Evolutionary conservation across 2,113 vertebrate genomes (phyloP), one percentile per base, ranked within the genome.

Genomic region (Ammodytes dubius): DNA sequence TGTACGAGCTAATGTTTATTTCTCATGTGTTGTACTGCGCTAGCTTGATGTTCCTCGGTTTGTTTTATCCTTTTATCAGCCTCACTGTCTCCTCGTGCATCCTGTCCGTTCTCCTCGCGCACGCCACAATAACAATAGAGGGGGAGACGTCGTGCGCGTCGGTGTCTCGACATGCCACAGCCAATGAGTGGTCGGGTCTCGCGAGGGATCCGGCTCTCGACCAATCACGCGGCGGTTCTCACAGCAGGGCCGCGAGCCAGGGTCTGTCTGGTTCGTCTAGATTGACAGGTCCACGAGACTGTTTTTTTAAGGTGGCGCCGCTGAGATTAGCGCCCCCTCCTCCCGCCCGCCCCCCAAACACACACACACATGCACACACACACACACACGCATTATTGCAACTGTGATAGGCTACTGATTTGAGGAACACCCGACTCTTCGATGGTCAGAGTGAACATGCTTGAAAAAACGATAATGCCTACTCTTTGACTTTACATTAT

Each of bases 101-200:
- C 91, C 88, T 89, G 84, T 84, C 83, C 57, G 70, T 59, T 88
- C 85, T 76, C 77, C 90, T 82, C 86, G 87, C 82, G 85, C 92
- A 90, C 88, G 79, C 85, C 86, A 92, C 91, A 94, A 95, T 88
- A 95, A 95, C 93, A 95, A 94, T 94, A 92, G 90, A 86, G 73
- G 84, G 27, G 79, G 79, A 91, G 91, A 93, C 92, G 82, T 85
- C 81, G 91, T 93, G 94, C 87, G 90, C 89, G 89, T 90, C 92
- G 76, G 88, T 85, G 92, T 95, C 93, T 93, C 92, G 85, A 77
- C 87, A 69, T 13, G 74, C 72, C 37, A 27, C 74, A 86, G 76
- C 94, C 93, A 95, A 95, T 95, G 0, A 50, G 65, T 3, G 56
- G n/a, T 0, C 71, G 3, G 66, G 66, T 91, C 83, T 93, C 88